Conservation (phyloP, 2,888 invertebrate species). For the Scaptomyza polygonia region DNA sequence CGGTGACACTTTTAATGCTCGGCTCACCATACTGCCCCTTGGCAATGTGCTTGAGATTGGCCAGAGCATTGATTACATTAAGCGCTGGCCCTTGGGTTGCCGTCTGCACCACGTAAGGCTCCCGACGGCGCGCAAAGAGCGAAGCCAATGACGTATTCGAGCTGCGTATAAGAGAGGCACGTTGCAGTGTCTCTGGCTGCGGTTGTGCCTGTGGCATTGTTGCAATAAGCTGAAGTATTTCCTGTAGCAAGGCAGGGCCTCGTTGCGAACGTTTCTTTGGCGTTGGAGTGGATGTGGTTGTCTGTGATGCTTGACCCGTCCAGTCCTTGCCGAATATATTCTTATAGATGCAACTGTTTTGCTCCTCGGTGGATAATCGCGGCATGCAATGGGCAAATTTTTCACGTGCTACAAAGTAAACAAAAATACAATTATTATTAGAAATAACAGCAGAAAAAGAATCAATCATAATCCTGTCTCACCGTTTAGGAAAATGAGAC, state of each 20-base stretch:
- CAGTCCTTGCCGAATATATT: slow-evolving; percentile 46
- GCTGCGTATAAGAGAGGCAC: slow-evolving; percentile 81
- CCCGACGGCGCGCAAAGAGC: slow-evolving; percentile 83
- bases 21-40: slow-evolving; percentile 85
- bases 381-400: slow-evolving; percentile 83
- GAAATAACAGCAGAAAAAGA: neutral
- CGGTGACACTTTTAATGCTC: slow-evolving; percentile 43
- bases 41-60: slow-evolving; percentile 86
- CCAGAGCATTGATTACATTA: slow-evolving; percentile 87
- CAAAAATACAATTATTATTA: neutral
- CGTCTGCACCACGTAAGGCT: slow-evolving; percentile 85
- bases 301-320: neutral
- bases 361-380: slow-evolving; percentile 74
- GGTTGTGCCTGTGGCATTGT: slow-evolving; percentile 80
- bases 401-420: slow-evolving; percentile 77
- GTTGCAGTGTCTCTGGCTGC: slow-evolving; percentile 80
- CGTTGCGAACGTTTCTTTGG: slow-evolving; percentile 85
- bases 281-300: slow-evolving; percentile 10
- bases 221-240: slow-evolving; percentile 89
- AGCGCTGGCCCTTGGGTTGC: slow-evolving; percentile 86
- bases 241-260: slow-evolving; percentile 89
- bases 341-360: slow-evolving; percentile 72
- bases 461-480: too few species aligned
- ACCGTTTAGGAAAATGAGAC: too few species aligned
- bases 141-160: slow-evolving; percentile 82